Conservation (phyloP, 2,113 vertebrate genomes). For the Dendropsophus ebraccatus region DNA sequence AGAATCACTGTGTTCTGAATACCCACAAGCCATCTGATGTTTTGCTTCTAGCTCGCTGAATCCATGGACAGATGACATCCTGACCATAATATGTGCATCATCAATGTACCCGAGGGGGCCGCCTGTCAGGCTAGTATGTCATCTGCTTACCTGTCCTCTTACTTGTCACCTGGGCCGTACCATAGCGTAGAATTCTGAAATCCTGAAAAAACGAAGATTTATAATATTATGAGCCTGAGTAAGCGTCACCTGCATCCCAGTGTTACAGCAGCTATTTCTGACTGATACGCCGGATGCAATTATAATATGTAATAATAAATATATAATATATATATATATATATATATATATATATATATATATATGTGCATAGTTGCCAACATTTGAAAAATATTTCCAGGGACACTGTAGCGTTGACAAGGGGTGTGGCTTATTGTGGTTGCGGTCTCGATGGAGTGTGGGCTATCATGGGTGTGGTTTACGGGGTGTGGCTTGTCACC, state of each 20-base stretch:
- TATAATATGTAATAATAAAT: too few species aligned
- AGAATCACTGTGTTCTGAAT: slow-evolving; percentile 50
- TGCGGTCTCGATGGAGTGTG: too few species aligned
- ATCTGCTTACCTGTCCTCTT: slow-evolving; percentile 14
- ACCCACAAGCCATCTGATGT: slow-evolving; percentile 58
- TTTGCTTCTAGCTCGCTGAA: slow-evolving; percentile 40
- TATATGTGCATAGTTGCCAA: too few species aligned
- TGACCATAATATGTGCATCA: slow-evolving; percentile 18
- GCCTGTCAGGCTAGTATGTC: neutral
- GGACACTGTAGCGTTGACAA: too few species aligned
- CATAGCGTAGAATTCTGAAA: neutral
- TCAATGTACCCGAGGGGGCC: slow-evolving; percentile 14
- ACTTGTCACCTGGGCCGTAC: neutral
- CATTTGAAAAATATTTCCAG: too few species aligned
- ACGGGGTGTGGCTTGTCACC: too few species aligned
- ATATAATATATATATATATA: too few species aligned
- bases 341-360: too few species aligned
- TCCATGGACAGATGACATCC: slow-evolving; percentile 49
- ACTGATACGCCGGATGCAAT: too few species aligned
- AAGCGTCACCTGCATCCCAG: neutral
- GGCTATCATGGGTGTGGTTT: too few species aligned
- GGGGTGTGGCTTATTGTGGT: too few species aligned
- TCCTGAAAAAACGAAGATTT: neutral
- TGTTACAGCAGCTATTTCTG: neutral
- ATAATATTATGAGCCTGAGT: too few species aligned